Percentiles rank a stretch among this genome's conserved stretches.
Conservation (phyloP, 2,888 invertebrate genomes). For the Scaptomyza caliginosa region DNA sequence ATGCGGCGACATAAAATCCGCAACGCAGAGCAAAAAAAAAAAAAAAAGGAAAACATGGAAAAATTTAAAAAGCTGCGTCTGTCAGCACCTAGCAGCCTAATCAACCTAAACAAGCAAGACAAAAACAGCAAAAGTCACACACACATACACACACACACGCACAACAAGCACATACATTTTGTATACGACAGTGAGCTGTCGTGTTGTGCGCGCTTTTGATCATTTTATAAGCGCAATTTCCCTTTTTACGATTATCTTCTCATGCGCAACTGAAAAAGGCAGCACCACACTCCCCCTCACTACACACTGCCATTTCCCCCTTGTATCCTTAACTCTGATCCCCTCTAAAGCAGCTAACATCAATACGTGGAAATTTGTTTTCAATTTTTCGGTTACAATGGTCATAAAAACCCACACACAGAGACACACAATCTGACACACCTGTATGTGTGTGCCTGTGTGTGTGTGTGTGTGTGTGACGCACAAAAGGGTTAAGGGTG, state of each 20-base stretch:
- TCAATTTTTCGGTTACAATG: slow-evolving; percentile 73
- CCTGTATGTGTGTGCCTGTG: slow-evolving; percentile 15
- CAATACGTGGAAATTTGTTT: slow-evolving; percentile 75
- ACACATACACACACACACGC: neutral
- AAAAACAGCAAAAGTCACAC: slow-evolving; percentile 5
- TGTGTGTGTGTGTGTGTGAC: slow-evolving; percentile 11
- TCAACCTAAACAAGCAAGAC: slow-evolving; percentile 43
- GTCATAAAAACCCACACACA: slow-evolving; percentile 62
- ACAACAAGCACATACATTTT: neutral
- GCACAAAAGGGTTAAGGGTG: slow-evolving; percentile 51
- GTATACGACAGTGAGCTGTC: slow-evolving; percentile 30
- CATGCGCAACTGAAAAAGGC: slow-evolving; percentile 58
- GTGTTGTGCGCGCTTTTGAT: slow-evolving; percentile 57
- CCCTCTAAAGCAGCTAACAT: slow-evolving; percentile 34
- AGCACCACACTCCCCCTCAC: neutral
- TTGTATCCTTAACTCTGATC: neutral
- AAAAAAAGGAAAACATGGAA: slow-evolving; percentile 12
- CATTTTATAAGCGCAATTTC: slow-evolving; percentile 70
- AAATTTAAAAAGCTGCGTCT: slow-evolving; percentile 47
- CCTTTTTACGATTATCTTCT: slow-evolving; percentile 72
- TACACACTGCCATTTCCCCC: neutral
- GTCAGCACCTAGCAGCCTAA: slow-evolving; percentile 58
- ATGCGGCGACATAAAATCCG: slow-evolving; percentile 31
- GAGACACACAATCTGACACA: slow-evolving; percentile 25
- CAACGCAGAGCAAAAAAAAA: neutral